phyloP scores from a whole-genome alignment of 2,797 vertebrate genomes.

The Anguilla megastoma region DNA sequence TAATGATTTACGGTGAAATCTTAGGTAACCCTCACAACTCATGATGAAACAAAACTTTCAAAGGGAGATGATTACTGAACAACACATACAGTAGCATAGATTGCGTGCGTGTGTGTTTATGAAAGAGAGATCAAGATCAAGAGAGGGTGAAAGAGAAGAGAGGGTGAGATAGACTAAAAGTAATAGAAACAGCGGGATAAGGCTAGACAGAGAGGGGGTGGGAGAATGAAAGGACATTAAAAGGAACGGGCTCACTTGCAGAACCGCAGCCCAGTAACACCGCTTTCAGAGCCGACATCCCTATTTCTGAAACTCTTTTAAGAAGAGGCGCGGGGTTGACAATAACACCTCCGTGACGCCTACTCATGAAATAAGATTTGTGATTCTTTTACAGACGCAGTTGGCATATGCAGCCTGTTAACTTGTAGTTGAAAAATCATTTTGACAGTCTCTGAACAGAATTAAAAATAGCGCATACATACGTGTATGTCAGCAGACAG shows the following conservation, averaged over 20 bases:
- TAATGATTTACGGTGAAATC: background rate
- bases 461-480: background rate
- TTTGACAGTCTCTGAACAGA: conserved; percentile 3
- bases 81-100: background rate
- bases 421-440: conserved; percentile 21
- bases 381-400: background rate
- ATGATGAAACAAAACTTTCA: background rate
- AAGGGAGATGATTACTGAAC: background rate
- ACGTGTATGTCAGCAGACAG: background rate
- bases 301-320: background rate
- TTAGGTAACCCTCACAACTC: background rate
- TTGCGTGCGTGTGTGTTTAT: background rate
- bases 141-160: background rate
- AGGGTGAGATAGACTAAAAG: background rate
- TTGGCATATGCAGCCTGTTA: conserved; percentile 24
- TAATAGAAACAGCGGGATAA: background rate
- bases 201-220: background rate
- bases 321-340: background rate
- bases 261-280: background rate
- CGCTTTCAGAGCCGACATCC: conserved; percentile 1
- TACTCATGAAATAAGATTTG: conserved; percentile 22
- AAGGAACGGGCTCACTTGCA: background rate
- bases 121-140: background rate
- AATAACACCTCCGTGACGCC: conserved; percentile 14
- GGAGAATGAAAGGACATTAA: conserved; percentile 11